Percentiles rank a stretch among this genome's conserved stretches.
Conservation (phyloP, 2,797 vertebrate species). For the Lacerta bilineata region DNA sequence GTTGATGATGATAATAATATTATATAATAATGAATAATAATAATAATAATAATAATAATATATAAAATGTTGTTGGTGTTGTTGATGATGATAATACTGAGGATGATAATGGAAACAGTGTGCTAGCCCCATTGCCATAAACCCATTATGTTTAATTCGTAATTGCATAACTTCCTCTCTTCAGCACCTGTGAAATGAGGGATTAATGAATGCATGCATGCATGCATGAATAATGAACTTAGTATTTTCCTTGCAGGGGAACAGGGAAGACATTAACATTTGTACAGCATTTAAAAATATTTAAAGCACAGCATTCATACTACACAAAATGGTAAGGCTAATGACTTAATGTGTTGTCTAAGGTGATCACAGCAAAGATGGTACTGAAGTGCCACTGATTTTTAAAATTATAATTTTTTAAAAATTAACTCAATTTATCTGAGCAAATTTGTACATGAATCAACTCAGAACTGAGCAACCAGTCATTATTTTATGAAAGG, state of each 20-base stretch:
- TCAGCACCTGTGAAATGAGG: conserved; percentile 34
- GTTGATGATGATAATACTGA: too few species aligned
- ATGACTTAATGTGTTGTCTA: conserved; percentile 13
- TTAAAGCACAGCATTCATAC: background rate
- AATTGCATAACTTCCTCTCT: conserved; percentile 30
- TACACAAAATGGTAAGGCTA: background rate
- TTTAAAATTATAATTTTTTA: background rate
- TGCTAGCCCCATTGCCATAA: conserved; percentile 13
- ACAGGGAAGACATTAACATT: conserved; percentile 28
- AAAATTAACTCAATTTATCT: background rate
- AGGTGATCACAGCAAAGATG: background rate
- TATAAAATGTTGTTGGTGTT: too few species aligned
- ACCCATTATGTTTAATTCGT: conserved; percentile 32
- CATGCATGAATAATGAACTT: conserved; percentile 29
- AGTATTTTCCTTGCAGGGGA: conserved; percentile 23
- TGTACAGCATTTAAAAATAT: conserved; percentile 6
- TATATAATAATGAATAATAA: too few species aligned
- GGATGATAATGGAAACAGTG: background rate
- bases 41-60: too few species aligned
- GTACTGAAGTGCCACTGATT: background rate
- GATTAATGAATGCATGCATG: conserved; percentile 15
- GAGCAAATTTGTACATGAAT: background rate
- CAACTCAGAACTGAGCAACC: background rate
- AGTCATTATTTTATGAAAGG: background rate
- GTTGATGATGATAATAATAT: too few species aligned